Conservation (phyloP, 1,140 invertebrate species). For the Euura saliciscinereae region DNA sequence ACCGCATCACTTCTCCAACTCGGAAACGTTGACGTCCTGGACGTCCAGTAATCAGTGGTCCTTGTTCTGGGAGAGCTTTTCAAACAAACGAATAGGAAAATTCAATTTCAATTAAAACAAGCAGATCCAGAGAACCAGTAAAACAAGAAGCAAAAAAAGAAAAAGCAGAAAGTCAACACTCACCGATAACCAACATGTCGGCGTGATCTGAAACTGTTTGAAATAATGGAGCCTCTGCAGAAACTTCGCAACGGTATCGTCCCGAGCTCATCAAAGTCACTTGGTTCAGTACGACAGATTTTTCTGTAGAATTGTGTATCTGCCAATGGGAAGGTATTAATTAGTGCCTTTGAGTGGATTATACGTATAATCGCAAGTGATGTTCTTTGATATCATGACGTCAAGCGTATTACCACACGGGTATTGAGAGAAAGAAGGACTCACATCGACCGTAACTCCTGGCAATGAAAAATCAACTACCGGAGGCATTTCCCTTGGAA, state of each 20-base stretch:
- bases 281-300: constrained; percentile 73
- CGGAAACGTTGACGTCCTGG: constrained; percentile 68
- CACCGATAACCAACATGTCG: constrained; percentile 80
- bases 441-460: constrained; percentile 71
- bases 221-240: constrained; percentile 82
- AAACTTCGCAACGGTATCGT: constrained; percentile 83
- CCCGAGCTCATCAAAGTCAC: constrained; percentile 80
- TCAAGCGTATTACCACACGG: no score
- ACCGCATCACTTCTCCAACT: constrained; percentile 67
- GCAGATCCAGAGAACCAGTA: constrained; percentile 12
- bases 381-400: no score
- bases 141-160: neutral
- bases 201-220: constrained; percentile 78
- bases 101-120: constrained; percentile 23
- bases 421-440: constrained; percentile 34
- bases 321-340: constrained; percentile 55
- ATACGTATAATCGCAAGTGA: no score
- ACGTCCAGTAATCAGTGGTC: constrained; percentile 67
- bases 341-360: no score
- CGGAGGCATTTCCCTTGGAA: constrained; percentile 71
- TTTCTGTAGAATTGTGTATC: constrained; percentile 77
- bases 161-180: constrained; percentile 49
- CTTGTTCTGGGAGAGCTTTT: constrained; percentile 69
- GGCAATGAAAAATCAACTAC: constrained; percentile 66
- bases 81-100: constrained; percentile 26